A percentile compares a stretch with the other conserved stretches of the same genome.
Conservation (phyloP, 1,140 invertebrate species). For the Calliphora vicina region DNA sequence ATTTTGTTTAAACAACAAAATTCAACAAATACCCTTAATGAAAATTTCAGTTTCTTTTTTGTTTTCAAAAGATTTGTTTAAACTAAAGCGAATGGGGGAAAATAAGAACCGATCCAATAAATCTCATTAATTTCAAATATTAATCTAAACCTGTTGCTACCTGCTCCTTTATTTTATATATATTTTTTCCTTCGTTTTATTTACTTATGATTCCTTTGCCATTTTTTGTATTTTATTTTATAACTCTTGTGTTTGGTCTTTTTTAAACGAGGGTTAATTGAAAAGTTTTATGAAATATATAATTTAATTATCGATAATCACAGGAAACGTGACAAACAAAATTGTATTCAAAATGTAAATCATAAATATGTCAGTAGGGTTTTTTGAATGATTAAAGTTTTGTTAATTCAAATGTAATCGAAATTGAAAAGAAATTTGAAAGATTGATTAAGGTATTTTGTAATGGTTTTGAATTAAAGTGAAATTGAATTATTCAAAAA, state of each 20-base stretch:
- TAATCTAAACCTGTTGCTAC: constrained; percentile 30
- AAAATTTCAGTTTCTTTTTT: neutral
- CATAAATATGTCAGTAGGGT: too few relatives aligned
- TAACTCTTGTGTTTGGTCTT: neutral
- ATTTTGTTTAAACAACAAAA: constrained; percentile 22
- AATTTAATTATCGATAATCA: too few relatives aligned
- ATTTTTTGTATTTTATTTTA: neutral
- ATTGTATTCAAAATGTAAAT: too few relatives aligned
- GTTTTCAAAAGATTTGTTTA: neutral
- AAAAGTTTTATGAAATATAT: neutral
- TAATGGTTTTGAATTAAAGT: too few relatives aligned
- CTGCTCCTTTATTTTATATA: constrained; percentile 12
- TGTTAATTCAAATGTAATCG: too few relatives aligned
- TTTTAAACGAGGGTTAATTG: neutral
- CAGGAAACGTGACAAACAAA: too few relatives aligned
- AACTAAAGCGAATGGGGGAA: neutral
- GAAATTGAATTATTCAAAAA: too few relatives aligned
- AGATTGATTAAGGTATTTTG: too few relatives aligned
- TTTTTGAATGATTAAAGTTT: too few relatives aligned
- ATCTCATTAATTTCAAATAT: neutral
- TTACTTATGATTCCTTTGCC: neutral
- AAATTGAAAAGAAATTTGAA: too few relatives aligned
- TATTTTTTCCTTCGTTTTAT: neutral
- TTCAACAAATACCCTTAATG: neutral
- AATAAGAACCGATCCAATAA: constrained; percentile 4